Percentiles rank a stretch among this genome's conserved stretches.
phyloP scores from a whole-genome alignment of 2,888 invertebrate genomes.

The Volucella bombylans region DNA sequence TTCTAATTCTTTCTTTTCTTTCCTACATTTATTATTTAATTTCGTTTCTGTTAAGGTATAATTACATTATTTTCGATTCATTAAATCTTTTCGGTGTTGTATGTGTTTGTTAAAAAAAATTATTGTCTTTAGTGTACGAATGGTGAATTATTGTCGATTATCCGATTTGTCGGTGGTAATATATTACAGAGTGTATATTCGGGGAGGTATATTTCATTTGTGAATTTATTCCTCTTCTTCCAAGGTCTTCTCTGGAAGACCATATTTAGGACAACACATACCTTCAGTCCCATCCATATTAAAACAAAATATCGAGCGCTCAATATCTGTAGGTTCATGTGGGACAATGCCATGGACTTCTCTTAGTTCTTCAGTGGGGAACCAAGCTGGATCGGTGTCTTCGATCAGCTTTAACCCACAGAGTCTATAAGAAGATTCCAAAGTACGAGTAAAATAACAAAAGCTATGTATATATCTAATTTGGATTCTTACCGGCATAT shows the following conservation, averaged over 20 bases:
- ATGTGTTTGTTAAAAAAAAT: conserved; percentile 17
- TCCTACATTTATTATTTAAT: not conserved
- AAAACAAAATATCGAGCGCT: conserved; percentile 92
- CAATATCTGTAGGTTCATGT: conserved; percentile 89
- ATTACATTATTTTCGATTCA: not conserved
- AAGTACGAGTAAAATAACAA: not conserved
- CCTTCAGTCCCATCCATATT: conserved; percentile 92
- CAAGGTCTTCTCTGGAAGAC: conserved; percentile 81
- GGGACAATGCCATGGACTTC: conserved; percentile 95
- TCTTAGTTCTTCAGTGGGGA: conserved; percentile 92
- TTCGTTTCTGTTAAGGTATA: not conserved
- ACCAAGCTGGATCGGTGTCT: conserved; percentile 96
- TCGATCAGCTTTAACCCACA: conserved; percentile 91
- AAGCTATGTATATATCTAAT: not conserved
- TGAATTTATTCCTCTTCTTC: conserved; percentile 81
- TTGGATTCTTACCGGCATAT: conserved; percentile 86
- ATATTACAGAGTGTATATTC: conserved; percentile 31
- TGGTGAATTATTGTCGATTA: conserved; percentile 64
- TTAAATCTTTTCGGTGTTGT: conserved; percentile 17
- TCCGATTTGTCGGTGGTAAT: conserved; percentile 64
- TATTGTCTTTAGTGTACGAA: conserved; percentile 63
- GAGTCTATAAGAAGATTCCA: conserved; percentile 84
- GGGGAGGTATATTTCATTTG: not conserved
- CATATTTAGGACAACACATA: conserved; percentile 89
- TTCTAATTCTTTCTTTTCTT: not conserved